Conservation (phyloP, 2,113 vertebrate species). For the Leucosticte australis region DNA sequence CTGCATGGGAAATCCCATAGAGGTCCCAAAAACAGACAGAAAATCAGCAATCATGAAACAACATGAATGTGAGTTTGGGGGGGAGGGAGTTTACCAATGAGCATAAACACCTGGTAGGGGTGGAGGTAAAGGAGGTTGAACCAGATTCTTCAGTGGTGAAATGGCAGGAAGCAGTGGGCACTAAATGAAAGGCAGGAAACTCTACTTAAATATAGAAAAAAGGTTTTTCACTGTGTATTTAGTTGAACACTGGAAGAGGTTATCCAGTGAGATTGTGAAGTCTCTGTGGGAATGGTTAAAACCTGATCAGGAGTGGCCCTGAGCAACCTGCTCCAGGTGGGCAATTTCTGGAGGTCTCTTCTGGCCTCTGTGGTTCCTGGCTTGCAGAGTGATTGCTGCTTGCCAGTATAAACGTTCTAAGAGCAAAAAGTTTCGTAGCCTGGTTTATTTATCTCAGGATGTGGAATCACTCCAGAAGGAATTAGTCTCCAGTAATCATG, state of each 20-base stretch:
- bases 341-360: neutral
- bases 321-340: neutral
- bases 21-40: neutral
- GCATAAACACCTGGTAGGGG: neutral
- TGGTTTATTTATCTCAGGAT: neutral
- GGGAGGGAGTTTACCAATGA: neutral
- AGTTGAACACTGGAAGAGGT: neutral
- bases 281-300: neutral
- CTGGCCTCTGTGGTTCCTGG: neutral
- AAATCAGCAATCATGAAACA: neutral
- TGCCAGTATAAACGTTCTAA: neutral
- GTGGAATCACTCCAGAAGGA: neutral
- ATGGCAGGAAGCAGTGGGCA: neutral
- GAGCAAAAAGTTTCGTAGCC: neutral
- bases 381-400: neutral
- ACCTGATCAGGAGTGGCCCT: neutral
- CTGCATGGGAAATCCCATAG: neutral
- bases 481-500: neutral
- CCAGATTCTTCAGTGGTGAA: neutral
- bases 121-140: neutral
- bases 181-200: neutral
- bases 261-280: neutral
- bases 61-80: neutral
- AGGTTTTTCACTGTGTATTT: neutral
- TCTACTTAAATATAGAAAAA: neutral